phyloP scores from a whole-genome alignment of 2,113 vertebrate genomes.

The Elgaria multicarinata region DNA sequence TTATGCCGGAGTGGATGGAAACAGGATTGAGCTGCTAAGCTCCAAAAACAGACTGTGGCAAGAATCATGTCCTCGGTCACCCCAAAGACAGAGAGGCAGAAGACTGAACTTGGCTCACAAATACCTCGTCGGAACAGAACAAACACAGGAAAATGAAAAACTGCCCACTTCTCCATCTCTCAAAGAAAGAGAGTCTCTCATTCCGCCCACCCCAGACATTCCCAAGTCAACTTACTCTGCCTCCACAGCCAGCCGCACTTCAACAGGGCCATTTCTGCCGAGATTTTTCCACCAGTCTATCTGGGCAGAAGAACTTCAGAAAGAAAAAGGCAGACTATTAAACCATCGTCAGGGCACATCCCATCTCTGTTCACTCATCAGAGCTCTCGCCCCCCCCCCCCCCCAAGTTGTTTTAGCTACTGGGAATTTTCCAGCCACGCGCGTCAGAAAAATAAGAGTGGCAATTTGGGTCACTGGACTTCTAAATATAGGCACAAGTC shows the following conservation, averaged over 20 bases:
- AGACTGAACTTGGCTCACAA: rapidly evolving
- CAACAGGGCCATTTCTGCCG: constrained; percentile 85
- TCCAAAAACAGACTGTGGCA: too few species aligned
- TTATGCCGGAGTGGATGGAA: neutral
- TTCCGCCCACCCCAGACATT: neutral
- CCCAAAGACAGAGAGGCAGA: rapidly evolving
- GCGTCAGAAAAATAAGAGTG: neutral
- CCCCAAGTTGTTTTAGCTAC: neutral
- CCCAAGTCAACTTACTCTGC: constrained; percentile 86
- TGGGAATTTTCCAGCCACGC: neutral
- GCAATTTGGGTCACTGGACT: neutral
- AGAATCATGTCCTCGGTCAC: neutral
- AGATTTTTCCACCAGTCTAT: neutral
- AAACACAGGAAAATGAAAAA: constrained; percentile 23
- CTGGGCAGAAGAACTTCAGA: neutral
- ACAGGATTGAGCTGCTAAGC: neutral
- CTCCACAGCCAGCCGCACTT: constrained; percentile 96
- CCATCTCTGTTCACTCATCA: neutral
- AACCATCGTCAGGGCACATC: neutral
- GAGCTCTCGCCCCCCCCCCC: too few species aligned
- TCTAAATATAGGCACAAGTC: constrained; percentile 36
- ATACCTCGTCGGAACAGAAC: rapidly evolving
- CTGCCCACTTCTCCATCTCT: neutral
- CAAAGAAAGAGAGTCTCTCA: neutral
- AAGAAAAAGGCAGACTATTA: rapidly evolving